Evolutionary conservation across 2,888 invertebrate genomes (phyloP).

Genomic region (Cryptocephalus primarius): DNA sequence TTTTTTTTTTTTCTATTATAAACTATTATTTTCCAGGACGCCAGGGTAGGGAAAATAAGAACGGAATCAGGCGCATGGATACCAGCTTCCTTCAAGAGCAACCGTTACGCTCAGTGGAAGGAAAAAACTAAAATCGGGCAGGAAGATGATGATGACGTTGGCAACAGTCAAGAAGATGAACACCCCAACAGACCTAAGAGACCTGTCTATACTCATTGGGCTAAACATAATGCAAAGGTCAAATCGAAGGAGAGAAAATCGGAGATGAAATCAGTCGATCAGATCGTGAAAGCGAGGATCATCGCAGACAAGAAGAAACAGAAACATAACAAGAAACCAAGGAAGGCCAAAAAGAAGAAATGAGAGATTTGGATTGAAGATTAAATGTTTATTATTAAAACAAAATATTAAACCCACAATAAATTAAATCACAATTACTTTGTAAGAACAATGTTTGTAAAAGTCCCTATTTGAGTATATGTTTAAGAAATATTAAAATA

Average conservation of each 20-base stretch:
- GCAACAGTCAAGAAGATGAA: slow-evolving; percentile 30
- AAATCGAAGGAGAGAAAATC: slow-evolving; percentile 45
- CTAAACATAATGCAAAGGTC: slow-evolving; percentile 64
- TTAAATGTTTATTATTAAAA: background rate
- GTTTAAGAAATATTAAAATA: background rate
- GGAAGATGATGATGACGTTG: slow-evolving; percentile 38
- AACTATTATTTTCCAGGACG: slow-evolving; percentile 31
- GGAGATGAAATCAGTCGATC: slow-evolving; percentile 64
- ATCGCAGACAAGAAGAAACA: slow-evolving; percentile 53
- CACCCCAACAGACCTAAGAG: slow-evolving; percentile 4
- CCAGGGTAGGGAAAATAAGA: slow-evolving; percentile 66
- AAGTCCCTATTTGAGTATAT: too few relatives aligned
- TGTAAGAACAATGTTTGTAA: too few relatives aligned
- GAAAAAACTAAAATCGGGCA: slow-evolving; percentile 54
- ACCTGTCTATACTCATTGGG: slow-evolving; percentile 56
- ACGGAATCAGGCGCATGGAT: slow-evolving; percentile 95
- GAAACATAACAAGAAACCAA: slow-evolving; percentile 39
- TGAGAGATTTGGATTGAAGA: slow-evolving; percentile 3
- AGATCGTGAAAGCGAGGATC: slow-evolving; percentile 64
- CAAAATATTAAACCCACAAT: background rate
- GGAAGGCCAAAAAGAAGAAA: slow-evolving; percentile 29
- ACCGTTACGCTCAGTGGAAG: slow-evolving; percentile 80
- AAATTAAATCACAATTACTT: too few relatives aligned
- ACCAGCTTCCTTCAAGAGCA: slow-evolving; percentile 86
- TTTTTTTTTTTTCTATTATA: background rate